Conservation (phyloP, 2,888 invertebrate genomes). For the Silvanus unidentatus region DNA sequence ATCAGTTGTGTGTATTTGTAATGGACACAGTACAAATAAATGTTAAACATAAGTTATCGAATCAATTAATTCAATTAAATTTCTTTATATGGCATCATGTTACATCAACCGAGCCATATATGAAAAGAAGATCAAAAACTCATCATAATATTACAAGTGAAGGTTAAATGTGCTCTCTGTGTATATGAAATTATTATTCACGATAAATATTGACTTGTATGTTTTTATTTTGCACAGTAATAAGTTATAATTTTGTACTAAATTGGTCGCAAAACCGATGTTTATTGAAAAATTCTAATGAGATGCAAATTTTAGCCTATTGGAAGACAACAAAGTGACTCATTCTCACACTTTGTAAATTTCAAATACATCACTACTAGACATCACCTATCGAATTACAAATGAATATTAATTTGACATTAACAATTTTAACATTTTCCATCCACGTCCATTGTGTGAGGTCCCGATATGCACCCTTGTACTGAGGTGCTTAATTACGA, state of each 20-base stretch:
- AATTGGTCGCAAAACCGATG: too few relatives aligned
- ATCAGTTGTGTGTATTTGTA: neutral
- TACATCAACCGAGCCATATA: slow-evolving; percentile 2
- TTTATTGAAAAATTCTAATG: neutral
- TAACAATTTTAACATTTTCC: too few relatives aligned
- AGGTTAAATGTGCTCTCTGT: slow-evolving; percentile 1
- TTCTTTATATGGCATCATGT: slow-evolving; percentile 3
- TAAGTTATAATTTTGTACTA: too few relatives aligned
- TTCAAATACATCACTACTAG: too few relatives aligned
- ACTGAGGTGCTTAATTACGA: slow-evolving; percentile 26
- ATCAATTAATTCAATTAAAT: slow-evolving; percentile 3
- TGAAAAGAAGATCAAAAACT: slow-evolving; percentile 2
- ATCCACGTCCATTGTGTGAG: slow-evolving; percentile 18
- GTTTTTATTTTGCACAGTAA: too few relatives aligned
- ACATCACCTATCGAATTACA: too few relatives aligned
- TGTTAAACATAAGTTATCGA: slow-evolving; percentile 1
- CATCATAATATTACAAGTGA: neutral
- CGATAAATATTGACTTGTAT: neutral
- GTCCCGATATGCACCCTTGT: slow-evolving; percentile 20
- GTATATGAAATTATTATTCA: neutral
- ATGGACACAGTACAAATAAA: slow-evolving; percentile 1
- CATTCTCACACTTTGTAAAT: too few relatives aligned
- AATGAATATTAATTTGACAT: too few relatives aligned
- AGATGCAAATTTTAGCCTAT: neutral
- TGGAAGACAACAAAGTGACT: too few relatives aligned